phyloP scores from a whole-genome alignment of 2,888 invertebrate genomes.

The Diadegma fenestrale region DNA sequence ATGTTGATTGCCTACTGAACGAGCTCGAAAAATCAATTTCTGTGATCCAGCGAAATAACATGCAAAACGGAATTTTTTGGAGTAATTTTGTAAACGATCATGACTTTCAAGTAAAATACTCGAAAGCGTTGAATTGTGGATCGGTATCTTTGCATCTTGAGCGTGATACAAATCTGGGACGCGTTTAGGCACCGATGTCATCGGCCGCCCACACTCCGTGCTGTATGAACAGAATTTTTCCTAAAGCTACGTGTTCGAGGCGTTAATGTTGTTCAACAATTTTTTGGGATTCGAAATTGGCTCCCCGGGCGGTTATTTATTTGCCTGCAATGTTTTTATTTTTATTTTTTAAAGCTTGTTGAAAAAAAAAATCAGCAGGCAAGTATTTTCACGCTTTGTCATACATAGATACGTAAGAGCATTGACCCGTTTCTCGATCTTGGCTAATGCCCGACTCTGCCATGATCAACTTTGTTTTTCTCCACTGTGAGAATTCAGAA shows the following conservation, averaged over 20 bases:
- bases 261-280: conserved; percentile 13
- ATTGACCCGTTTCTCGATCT: conserved; percentile 30
- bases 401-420: conserved; percentile 27
- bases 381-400: conserved; percentile 6
- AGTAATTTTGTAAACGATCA: neutral
- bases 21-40: neutral
- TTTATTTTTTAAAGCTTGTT: neutral
- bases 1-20: neutral
- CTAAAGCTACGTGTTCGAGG: conserved; percentile 7
- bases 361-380: neutral
- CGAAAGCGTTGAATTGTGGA: neutral
- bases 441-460: conserved; percentile 31
- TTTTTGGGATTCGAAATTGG: neutral
- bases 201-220: neutral
- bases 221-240: neutral
- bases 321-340: neutral
- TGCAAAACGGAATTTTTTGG: neutral
- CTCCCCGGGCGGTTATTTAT: neutral
- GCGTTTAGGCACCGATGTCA: conserved; percentile 10
- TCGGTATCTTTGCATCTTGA: neutral
- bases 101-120: neutral
- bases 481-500: conserved; percentile 12
- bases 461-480: conserved; percentile 70
- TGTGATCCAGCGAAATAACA: neutral
- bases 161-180: conserved; percentile 8